Evolutionary conservation across 2,797 vertebrate genomes (phyloP).

Genomic region (Brachymystax lenok): DNA sequence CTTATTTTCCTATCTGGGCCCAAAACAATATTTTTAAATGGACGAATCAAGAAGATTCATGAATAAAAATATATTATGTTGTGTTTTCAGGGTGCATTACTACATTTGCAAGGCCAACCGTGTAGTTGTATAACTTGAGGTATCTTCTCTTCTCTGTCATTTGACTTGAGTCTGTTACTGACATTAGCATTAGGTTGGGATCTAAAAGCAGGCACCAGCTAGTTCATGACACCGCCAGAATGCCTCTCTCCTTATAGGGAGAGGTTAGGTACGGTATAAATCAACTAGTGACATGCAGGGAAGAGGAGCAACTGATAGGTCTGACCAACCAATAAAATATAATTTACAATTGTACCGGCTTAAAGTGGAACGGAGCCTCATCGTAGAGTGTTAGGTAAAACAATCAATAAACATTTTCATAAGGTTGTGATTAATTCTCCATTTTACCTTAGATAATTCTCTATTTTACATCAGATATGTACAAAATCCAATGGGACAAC

Average conservation of each 20-base stretch:
- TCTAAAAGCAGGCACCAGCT: conserved; percentile 66
- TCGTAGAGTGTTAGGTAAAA: not conserved
- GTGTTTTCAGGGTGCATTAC: not conserved
- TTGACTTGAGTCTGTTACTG: conserved; percentile 8
- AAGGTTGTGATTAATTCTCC: not conserved
- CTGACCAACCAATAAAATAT: conserved; percentile 57
- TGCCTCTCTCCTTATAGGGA: conserved; percentile 75
- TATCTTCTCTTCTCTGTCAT: not conserved
- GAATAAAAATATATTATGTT: not conserved
- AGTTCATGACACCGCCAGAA: conserved; percentile 55
- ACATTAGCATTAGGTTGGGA: conserved; percentile 50
- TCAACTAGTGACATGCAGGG: conserved; percentile 66
- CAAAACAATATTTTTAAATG: no score
- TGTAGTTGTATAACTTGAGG: not conserved
- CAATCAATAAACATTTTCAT: not conserved
- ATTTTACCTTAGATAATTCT: not conserved
- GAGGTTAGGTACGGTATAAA: conserved; percentile 68
- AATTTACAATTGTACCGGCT: not conserved
- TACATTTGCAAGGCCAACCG: not conserved
- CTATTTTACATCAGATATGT: no score
- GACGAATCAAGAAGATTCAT: not conserved
- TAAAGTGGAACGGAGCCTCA: not conserved
- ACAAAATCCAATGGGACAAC: not conserved
- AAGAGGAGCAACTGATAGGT: conserved; percentile 72
- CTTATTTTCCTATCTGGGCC: no score